phyloP scores from a whole-genome alignment of 1,140 invertebrate genomes.

The Idris sp. region DNA sequence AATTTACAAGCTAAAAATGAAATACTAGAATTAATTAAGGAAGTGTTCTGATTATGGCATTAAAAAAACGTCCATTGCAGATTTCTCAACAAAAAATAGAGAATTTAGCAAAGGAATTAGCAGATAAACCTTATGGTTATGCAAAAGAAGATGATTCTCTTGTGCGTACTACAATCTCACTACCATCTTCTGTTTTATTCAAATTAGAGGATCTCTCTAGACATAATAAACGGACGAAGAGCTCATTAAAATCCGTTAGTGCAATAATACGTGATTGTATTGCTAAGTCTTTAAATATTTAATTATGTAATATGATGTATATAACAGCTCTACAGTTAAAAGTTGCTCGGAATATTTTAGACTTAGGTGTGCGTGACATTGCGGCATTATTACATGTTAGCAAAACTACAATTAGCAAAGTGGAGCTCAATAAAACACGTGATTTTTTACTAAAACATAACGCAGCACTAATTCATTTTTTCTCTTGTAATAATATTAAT shows the following conservation, averaged over 20 bases:
- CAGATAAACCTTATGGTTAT: constrained; percentile 1
- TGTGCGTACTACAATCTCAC: background rate
- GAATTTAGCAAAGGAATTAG: constrained; percentile 3
- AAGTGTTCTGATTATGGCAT: background rate
- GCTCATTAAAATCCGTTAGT: constrained; percentile 1
- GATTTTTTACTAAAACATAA: background rate
- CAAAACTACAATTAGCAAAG: constrained; percentile 2
- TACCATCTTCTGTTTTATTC: constrained; percentile 1
- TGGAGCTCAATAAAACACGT: background rate
- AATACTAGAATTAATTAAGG: constrained; percentile 1
- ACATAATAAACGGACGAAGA: background rate
- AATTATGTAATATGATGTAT: background rate
- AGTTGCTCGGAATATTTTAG: background rate
- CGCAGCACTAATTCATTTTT: background rate
- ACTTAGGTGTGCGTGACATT: background rate
- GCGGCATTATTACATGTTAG: background rate
- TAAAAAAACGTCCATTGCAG: constrained; percentile 1
- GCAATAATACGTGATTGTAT: constrained; percentile 1
- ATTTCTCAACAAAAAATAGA: background rate
- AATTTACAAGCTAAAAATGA: background rate
- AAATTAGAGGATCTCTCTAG: constrained; percentile 4
- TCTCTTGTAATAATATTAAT: background rate
- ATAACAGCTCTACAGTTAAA: background rate
- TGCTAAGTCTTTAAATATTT: background rate
- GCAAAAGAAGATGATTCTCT: background rate